A percentile compares a stretch with the other conserved stretches of the same genome.
Conservation (phyloP, 2,888 invertebrate genomes). For the Euplexia lucipara region DNA sequence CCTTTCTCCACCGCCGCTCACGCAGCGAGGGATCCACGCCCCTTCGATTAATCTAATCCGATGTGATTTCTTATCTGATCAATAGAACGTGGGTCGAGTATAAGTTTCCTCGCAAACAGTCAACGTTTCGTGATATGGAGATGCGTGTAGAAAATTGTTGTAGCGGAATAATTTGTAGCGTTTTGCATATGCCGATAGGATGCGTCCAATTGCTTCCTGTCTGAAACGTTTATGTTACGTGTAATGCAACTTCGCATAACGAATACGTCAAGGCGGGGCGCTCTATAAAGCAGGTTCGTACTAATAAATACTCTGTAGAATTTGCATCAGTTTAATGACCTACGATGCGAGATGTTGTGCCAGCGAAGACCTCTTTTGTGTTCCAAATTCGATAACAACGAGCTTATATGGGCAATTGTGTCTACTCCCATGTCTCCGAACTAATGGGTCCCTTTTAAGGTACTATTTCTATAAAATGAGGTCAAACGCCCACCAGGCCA, state of each 20-base stretch:
- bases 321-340: slow-evolving; percentile 62
- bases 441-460: slow-evolving; percentile 83
- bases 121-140: slow-evolving; percentile 56
- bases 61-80: slow-evolving; percentile 70
- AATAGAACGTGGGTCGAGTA: slow-evolving; percentile 62
- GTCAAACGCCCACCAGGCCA: slow-evolving; percentile 78
- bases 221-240: slow-evolving; percentile 72
- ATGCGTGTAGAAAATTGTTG: slow-evolving; percentile 78
- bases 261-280: slow-evolving; percentile 56
- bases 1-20: slow-evolving; percentile 70
- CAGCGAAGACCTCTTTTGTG: slow-evolving; percentile 45
- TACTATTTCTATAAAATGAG: slow-evolving; percentile 74
- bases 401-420: slow-evolving; percentile 74
- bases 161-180: slow-evolving; percentile 75
- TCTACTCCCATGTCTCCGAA: slow-evolving; percentile 70
- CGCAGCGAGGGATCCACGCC: slow-evolving; percentile 70
- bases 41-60: slow-evolving; percentile 76
- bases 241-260: slow-evolving; percentile 69
- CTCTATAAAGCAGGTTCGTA: slow-evolving; percentile 23
- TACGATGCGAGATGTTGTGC: slow-evolving; percentile 25
- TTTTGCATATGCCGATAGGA: slow-evolving; percentile 76
- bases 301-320: slow-evolving; percentile 53
- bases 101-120: slow-evolving; percentile 60
- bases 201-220: slow-evolving; percentile 76
- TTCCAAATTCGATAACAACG: slow-evolving; percentile 68